Evolutionary conservation across 2,113 vertebrate genomes (phyloP), one percentile per base, ranked within the genome.

Genomic region (Craseonycteris thonglongyai): DNA sequence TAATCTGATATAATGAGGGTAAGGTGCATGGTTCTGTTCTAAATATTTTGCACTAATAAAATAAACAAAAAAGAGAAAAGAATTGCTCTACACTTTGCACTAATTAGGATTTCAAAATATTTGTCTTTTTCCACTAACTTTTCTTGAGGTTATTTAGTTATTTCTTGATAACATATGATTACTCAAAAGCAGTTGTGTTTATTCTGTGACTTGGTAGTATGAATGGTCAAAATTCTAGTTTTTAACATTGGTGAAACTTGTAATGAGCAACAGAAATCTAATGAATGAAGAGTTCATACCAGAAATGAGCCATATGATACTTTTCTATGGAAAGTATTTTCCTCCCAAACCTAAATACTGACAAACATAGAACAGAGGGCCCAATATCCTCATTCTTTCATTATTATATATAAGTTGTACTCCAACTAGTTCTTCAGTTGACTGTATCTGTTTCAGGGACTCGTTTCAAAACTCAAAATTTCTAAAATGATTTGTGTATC

Each of bases 71-170:
- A 90, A 79, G 6, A 38, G 11, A 49, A 72, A 79, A 49, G 35
- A 90, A 38, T 45, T 66, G 3, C 7, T 18, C 47, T 59, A n/a
- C 42, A n/a, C 2, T 76, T 78, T 38, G 18, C 19, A 90, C 6
- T 82, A 91, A 88, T 71, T 88, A 49, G 30, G 18, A 80, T 84
- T 93, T 54, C 11, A 90, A 88, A 94, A 72, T 87, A 90, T 85
- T 30, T 59, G 90, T 95, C 22, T 35, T 69, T 91, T 90, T 81
- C 86, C 38, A 69, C 63, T 56, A 71, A 51, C 16, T 71, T 93
- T 92, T 88, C 58, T 90, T 63, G 45, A 80, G 33, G 15, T 85
- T 96, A 65, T 89, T 95, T 90, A 90, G 42, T 78, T 93, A 91
- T 45, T 83, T 90, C 76, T 92, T 90, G 42, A 84, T 74, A 93